Evolutionary conservation across 2,888 invertebrate genomes (phyloP), one percentile per base, ranked within the genome.

Genomic region (Athripsodes cinereus): DNA sequence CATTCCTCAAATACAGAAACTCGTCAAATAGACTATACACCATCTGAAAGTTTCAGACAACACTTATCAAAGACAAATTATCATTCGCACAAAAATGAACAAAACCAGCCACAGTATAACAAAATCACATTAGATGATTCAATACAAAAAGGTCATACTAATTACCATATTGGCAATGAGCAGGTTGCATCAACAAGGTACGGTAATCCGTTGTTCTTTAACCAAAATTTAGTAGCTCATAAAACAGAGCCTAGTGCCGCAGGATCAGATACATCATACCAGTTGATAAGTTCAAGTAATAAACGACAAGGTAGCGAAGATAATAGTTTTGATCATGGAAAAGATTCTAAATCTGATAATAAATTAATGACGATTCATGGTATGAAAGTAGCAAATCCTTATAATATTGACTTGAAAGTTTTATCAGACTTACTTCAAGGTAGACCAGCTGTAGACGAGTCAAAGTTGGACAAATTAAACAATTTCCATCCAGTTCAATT

Each of bases 351-450:
- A 63, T 74, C 69, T 65, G 75, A 77, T 44, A 73, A 63, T n/a
- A 58, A 31, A 20, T 8, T 78, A 49, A 72, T 78, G 2, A 77
- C 73, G 1, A 75, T 80, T 20, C 77, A 80, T 66, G 79, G 78
- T 2, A 74, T 76, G 59, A 74, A 75, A 70, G 74, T 80, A n/a
- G 74, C 74, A 1, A 79, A 80, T 64, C 80, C 80, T 13, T 80
- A 74, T 59, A 80, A 79, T 64, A 70, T 80, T 10, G 79, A 80
- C 65, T 66, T 79, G 2, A 77, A 76, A 67, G 65, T 78, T 46
- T 75, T 78, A 1, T 73, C 76, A 22, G 78, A 79, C 55, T 74
- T 78, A 71, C 68, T 79, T 52, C 78, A 74, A 69, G 76, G 76
- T 19, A 78, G 76, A 67, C 64, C 72, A 22, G 61, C 69, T 1